Percentiles rank a stretch among this genome's conserved stretches.
These are phyloP conservation scores for Cydia pomonella DNA, from an alignment of 1,140 invertebrate genomes.

Conservation along the genomic window DNA sequence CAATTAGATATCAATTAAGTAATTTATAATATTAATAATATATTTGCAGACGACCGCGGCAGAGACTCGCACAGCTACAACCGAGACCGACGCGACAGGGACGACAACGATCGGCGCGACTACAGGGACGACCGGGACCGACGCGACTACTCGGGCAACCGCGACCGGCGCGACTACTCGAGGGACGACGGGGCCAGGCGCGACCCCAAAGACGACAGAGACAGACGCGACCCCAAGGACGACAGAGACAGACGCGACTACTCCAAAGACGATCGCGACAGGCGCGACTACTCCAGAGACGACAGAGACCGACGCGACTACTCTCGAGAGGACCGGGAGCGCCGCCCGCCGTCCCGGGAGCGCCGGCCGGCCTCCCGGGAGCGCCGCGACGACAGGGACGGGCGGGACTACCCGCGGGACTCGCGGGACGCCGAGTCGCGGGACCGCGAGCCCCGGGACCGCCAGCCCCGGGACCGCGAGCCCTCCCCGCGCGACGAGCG, in stretches of 20 bases:
- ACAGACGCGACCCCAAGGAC: conserved; percentile 33
- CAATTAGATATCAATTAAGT: no score
- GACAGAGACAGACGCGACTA: conserved; percentile 32
- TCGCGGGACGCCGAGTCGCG: conserved; percentile 34
- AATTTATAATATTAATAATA: background rate
- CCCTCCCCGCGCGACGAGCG: conserved; percentile 35
- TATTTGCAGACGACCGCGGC: conserved; percentile 63
- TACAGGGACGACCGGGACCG: conserved; percentile 59
- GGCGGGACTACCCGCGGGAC: conserved; percentile 28
- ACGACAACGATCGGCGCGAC: conserved; percentile 60
- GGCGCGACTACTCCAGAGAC: conserved; percentile 31
- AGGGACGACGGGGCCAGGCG: conserved; percentile 5
- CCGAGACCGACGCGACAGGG: conserved; percentile 42
- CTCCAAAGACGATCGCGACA: conserved; percentile 31
- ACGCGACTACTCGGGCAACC: conserved; percentile 40
- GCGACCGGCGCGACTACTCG: conserved; percentile 43
- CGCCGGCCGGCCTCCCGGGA: conserved; percentile 33
- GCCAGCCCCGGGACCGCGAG: background rate
- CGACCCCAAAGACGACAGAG: conserved; percentile 28
- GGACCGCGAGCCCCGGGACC: background rate
- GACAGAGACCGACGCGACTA: conserved; percentile 34
- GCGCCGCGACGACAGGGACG: conserved; percentile 30
- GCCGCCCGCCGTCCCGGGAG: background rate
- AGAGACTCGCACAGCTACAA: conserved; percentile 64
- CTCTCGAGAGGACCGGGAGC: conserved; percentile 31